Percentiles rank a stretch among this genome's conserved stretches.
Evolutionary conservation across 92 coral and sea anemone genomes (phyloP).

Genomic region (Bergia puertoricense): DNA sequence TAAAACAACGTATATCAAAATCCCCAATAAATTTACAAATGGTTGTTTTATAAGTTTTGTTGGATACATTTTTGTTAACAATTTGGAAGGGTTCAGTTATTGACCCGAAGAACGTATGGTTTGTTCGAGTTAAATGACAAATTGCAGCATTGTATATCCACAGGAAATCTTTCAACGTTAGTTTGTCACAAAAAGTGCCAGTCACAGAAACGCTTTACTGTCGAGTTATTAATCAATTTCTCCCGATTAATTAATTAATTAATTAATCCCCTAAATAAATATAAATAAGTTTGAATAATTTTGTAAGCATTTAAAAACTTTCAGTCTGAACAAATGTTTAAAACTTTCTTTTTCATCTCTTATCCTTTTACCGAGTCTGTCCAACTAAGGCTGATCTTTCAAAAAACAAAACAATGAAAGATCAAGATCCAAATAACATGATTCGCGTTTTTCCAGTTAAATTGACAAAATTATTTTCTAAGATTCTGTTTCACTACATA

Average conservation of each 20-base stretch:
- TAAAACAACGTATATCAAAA: background rate
- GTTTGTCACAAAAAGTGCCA: background rate
- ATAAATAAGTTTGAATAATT: background rate
- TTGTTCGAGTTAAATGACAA: background rate
- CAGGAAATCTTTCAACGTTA: background rate
- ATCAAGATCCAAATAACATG: background rate
- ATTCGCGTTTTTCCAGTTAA: background rate
- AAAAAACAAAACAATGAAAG: too few species aligned
- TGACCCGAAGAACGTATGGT: background rate
- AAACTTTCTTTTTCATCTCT: background rate
- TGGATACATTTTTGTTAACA: background rate
- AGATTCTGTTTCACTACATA: too few species aligned
- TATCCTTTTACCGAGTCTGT: background rate
- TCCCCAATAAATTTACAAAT: background rate
- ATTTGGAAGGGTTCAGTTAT: background rate
- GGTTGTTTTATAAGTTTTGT: background rate
- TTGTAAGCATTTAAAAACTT: background rate
- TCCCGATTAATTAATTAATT: background rate
- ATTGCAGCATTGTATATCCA: background rate
- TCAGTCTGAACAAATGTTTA: background rate
- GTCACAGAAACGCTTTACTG: background rate
- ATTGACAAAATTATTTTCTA: background rate
- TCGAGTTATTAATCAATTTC: background rate
- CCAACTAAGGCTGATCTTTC: background rate
- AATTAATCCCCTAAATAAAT: conserved; percentile 8